Conservation (phyloP, 1,140 invertebrate species). For the Rhopalosiphum maidis region DNA sequence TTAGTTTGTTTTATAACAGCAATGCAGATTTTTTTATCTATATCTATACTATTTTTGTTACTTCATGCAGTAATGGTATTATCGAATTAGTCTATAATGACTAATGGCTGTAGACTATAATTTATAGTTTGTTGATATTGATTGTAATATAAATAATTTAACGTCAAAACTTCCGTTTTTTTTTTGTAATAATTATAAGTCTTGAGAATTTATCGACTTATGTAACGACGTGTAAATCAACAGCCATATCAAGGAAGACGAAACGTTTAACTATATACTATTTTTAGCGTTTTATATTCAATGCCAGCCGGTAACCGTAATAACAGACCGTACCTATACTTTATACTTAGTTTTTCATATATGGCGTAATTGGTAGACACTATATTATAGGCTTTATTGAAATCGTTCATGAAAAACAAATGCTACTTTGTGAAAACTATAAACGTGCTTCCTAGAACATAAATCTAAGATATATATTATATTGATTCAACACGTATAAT, state of each 20-base stretch:
- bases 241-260: not conserved
- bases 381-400: conserved; percentile 11
- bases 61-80: not conserved
- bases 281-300: not conserved
- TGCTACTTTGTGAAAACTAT: conserved; percentile 26
- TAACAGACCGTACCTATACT: not conserved
- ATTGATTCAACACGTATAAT: not conserved
- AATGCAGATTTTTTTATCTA: not conserved
- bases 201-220: not conserved
- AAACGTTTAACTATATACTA: not conserved
- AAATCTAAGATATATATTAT: conserved; percentile 12
- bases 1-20: not conserved
- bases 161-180: not conserved
- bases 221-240: not conserved
- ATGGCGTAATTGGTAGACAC: conserved; percentile 29
- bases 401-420: conserved; percentile 15
- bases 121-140: not conserved
- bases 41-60: not conserved
- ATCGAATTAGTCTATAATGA: not conserved
- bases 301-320: conserved; percentile 6
- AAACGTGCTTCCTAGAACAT: conserved; percentile 26
- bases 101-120: not conserved
- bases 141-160: not conserved
- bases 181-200: not conserved
- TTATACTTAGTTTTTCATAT: conserved; percentile 7